These are phyloP conservation scores for Luperina nickerlii DNA, from an alignment of 2,888 invertebrate genomes.

Conservation along the genomic window DNA sequence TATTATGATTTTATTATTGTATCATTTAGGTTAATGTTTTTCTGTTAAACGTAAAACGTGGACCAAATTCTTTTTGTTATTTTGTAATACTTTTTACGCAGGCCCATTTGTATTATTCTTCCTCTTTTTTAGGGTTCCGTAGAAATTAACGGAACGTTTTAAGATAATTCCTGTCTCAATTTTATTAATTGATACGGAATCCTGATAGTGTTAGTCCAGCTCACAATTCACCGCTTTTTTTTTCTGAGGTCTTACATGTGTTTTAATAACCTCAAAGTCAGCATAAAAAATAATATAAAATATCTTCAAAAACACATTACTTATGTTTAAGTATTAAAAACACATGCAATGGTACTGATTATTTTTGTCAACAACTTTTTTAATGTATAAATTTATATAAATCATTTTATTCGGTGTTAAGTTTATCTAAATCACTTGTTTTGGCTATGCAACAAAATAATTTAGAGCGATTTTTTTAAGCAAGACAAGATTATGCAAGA, in stretches of 20 bases:
- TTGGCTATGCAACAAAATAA: constrained; percentile 57
- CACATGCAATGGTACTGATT: constrained; percentile 28
- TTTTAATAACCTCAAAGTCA: neutral
- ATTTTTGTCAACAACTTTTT: constrained; percentile 5
- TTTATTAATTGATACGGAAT: neutral
- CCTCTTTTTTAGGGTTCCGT: neutral
- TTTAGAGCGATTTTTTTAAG: constrained; percentile 42
- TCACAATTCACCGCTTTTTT: neutral
- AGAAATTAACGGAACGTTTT: neutral
- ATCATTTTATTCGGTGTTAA: constrained; percentile 49
- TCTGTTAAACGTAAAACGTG: constrained; percentile 38
- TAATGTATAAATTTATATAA: neutral
- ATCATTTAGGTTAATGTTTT: constrained; percentile 29
- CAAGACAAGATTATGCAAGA: constrained; percentile 36
- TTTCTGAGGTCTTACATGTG: neutral
- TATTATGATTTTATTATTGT: constrained; percentile 23
- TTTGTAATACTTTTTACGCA: constrained; percentile 5
- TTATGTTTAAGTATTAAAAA: neutral
- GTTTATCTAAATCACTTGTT: constrained; percentile 59
- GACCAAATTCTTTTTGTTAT: constrained; percentile 49
- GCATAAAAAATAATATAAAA: neutral
- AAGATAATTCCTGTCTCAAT: neutral
- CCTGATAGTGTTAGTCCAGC: neutral
- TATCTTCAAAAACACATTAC: neutral
- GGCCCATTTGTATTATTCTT: constrained; percentile 6